phyloP scores from a whole-genome alignment of 2,888 invertebrate genomes.

The Melanargia galathea region DNA sequence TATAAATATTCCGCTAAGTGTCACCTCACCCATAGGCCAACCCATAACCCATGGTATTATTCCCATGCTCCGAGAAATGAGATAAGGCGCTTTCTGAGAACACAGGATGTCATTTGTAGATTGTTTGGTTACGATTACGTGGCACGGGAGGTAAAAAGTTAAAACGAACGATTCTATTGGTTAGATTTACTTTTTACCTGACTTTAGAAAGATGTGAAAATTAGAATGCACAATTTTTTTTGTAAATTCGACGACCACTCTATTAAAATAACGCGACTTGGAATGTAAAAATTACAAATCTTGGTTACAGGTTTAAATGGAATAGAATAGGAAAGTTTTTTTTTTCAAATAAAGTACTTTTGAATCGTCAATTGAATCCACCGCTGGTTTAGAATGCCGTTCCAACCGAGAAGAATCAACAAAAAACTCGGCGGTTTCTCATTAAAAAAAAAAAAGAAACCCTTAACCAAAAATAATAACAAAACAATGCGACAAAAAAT shows the following conservation, averaged over 20 bases:
- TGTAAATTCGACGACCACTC: not conserved
- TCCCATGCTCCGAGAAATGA: slow-evolving; percentile 24
- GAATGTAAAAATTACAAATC: too few relatives aligned
- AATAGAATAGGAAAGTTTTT: too few relatives aligned
- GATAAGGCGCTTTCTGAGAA: slow-evolving; percentile 35
- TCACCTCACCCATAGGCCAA: slow-evolving; percentile 19
- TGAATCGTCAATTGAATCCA: too few relatives aligned
- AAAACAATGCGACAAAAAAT: not conserved
- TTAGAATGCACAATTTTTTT: not conserved
- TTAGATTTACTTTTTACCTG: slow-evolving; percentile 15
- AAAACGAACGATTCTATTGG: slow-evolving; percentile 20
- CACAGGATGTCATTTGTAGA: slow-evolving; percentile 35
- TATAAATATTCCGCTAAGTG: slow-evolving; percentile 16
- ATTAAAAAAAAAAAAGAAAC: too few relatives aligned
- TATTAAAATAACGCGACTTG: too few relatives aligned
- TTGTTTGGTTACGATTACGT: slow-evolving; percentile 32
- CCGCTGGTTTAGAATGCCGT: too few relatives aligned
- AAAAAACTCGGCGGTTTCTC: too few relatives aligned
- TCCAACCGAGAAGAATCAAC: too few relatives aligned
- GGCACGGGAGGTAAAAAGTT: slow-evolving; percentile 23
- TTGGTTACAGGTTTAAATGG: too few relatives aligned
- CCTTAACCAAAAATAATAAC: too few relatives aligned
- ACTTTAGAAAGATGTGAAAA: not conserved
- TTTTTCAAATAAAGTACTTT: too few relatives aligned
- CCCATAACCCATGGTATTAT: slow-evolving; percentile 24